phyloP scores from a whole-genome alignment of 2,113 vertebrate genomes.

The Caranx ignobilis region DNA sequence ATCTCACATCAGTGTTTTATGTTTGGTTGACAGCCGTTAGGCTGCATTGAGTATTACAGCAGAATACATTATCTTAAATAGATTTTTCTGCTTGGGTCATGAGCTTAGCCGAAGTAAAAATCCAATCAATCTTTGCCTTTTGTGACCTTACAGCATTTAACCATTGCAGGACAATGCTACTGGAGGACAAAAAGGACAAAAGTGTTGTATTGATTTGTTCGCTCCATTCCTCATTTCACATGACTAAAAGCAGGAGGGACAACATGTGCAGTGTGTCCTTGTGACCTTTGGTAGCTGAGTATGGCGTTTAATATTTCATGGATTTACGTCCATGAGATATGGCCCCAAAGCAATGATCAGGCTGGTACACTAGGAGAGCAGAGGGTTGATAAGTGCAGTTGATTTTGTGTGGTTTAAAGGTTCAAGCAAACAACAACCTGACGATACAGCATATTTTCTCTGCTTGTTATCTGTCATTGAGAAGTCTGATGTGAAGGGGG shows the following conservation, averaged over 20 bases:
- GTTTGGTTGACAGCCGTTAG: not conserved
- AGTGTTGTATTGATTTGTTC: slow-evolving; percentile 21
- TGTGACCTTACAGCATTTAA: slow-evolving; percentile 34
- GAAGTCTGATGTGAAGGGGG: slow-evolving; percentile 27
- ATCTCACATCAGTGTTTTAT: not conserved
- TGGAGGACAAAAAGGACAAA: slow-evolving; percentile 38
- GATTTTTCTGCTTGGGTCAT: slow-evolving; percentile 28
- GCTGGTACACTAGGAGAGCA: not conserved
- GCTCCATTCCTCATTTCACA: slow-evolving; percentile 31
- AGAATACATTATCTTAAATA: slow-evolving; percentile 25
- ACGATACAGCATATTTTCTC: slow-evolving; percentile 18
- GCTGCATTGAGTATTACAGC: slow-evolving; percentile 11
- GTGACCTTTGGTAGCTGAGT: slow-evolving; percentile 31
- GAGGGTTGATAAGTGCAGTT: not conserved
- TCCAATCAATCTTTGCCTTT: slow-evolving; percentile 54
- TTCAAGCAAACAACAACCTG: slow-evolving; percentile 13
- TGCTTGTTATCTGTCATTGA: slow-evolving; percentile 32
- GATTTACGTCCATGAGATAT: not conserved
- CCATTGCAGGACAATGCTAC: not conserved
- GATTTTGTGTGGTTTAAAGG: slow-evolving; percentile 1
- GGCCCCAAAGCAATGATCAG: not conserved
- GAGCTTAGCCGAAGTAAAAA: slow-evolving; percentile 25
- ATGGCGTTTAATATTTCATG: slow-evolving; percentile 36
- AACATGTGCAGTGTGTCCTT: not conserved
- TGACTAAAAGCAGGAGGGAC: slow-evolving; percentile 19